Evolutionary conservation across 1,140 invertebrate species (phyloP).

Genomic region (Drosophila simulans): DNA sequence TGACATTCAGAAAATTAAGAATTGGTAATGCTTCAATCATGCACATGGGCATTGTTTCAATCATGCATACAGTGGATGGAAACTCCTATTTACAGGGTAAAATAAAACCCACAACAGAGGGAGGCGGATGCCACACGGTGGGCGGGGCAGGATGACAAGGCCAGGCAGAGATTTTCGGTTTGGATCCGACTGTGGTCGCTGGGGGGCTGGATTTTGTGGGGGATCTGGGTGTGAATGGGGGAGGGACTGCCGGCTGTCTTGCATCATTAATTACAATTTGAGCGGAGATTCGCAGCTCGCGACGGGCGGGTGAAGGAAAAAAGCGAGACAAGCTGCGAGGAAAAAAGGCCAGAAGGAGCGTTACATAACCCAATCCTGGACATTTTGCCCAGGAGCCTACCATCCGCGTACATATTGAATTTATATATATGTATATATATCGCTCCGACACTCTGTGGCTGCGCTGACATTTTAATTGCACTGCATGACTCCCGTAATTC

Average conservation of each 20-base stretch:
- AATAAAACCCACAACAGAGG: slow-evolving; percentile 12
- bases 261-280: slow-evolving; percentile 84
- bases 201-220: slow-evolving; percentile 21
- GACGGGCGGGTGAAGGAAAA: background rate
- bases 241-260: slow-evolving; percentile 58
- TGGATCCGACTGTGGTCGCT: slow-evolving; percentile 47
- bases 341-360: slow-evolving; percentile 26
- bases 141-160: slow-evolving; percentile 48
- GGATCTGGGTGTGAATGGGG: slow-evolving; percentile 29
- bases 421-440: background rate
- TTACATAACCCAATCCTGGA: slow-evolving; percentile 52
- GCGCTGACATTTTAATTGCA: slow-evolving; percentile 81
- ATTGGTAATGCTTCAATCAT: no score
- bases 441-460: slow-evolving; percentile 35
- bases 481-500: slow-evolving; percentile 78
- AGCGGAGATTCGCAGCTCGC: slow-evolving; percentile 29
- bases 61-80: background rate
- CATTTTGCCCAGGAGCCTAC: slow-evolving; percentile 28
- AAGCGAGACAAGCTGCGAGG: slow-evolving; percentile 38
- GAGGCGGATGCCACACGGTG: slow-evolving; percentile 18
- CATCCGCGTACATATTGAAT: slow-evolving; percentile 5
- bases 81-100: slow-evolving; percentile 13
- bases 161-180: slow-evolving; percentile 56
- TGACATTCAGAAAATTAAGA: no score
- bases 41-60: no score